Percentiles rank a stretch among this genome's conserved stretches.
Conservation (phyloP, 64 coral and sea anemone genomes). For the Montipora cactus region DNA sequence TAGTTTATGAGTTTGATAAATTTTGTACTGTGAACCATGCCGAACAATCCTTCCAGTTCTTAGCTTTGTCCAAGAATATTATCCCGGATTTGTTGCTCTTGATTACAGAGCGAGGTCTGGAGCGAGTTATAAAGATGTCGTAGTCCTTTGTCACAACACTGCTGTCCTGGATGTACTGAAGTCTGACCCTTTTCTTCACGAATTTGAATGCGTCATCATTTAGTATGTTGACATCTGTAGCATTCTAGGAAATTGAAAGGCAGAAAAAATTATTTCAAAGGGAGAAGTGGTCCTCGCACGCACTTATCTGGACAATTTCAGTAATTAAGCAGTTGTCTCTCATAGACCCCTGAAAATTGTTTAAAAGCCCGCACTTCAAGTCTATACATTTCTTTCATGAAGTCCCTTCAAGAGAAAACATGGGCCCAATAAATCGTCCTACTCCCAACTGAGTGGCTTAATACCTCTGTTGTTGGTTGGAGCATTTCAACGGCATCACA, state of each 20-base stretch:
- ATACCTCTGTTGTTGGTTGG: too few relatives aligned
- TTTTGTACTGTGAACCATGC: not conserved
- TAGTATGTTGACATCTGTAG: not conserved
- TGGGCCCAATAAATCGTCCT: too few relatives aligned
- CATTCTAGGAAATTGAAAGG: not conserved
- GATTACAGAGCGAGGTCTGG: not conserved
- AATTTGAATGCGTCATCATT: not conserved
- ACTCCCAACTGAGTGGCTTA: too few relatives aligned
- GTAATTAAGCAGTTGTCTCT: too few relatives aligned
- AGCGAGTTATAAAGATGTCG: not conserved
- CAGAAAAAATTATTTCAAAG: not conserved
- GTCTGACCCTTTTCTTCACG: not conserved
- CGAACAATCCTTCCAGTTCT: not conserved
- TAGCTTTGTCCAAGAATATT: not conserved
- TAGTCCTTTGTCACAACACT: not conserved
- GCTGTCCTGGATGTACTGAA: not conserved
- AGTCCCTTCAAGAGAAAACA: too few relatives aligned
- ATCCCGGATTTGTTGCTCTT: constrained; percentile 13
- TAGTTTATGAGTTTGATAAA: not conserved
- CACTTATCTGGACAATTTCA: too few relatives aligned
- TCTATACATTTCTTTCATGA: too few relatives aligned
- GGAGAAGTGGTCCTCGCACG: too few relatives aligned
- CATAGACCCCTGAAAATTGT: too few relatives aligned
- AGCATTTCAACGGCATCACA: too few relatives aligned
- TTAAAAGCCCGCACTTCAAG: too few relatives aligned